These are phyloP conservation scores for Phyllopteryx taeniolatus DNA, from an alignment of 2,113 vertebrate genomes.

Conservation along the genomic window DNA sequence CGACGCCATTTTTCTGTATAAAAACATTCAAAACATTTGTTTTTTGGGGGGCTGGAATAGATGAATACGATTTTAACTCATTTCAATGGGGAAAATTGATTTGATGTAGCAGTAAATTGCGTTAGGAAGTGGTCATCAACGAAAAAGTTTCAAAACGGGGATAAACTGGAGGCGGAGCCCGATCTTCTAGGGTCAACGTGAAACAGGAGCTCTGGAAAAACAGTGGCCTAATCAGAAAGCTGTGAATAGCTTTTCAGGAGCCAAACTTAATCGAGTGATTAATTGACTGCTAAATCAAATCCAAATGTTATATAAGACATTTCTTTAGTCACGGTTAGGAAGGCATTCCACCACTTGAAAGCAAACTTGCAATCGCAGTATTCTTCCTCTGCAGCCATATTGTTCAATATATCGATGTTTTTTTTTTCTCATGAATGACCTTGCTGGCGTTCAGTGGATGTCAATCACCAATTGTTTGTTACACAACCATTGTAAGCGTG, in stretches of 20 bases:
- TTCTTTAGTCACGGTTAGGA: slow-evolving; percentile 16
- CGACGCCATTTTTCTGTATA: too few relatives aligned
- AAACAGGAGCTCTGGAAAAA: slow-evolving; percentile 19
- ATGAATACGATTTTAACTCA: too few relatives aligned
- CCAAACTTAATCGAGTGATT: slow-evolving; percentile 18
- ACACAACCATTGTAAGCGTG: slow-evolving; percentile 6
- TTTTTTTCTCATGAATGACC: neutral
- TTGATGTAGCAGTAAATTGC: too few relatives aligned
- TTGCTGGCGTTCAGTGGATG: neutral
- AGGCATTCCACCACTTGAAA: slow-evolving; percentile 1
- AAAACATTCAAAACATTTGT: too few relatives aligned
- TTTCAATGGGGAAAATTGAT: too few relatives aligned
- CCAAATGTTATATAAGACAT: slow-evolving; percentile 40
- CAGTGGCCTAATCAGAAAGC: slow-evolving; percentile 4
- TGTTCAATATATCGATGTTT: too few relatives aligned
- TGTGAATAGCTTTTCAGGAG: slow-evolving; percentile 23
- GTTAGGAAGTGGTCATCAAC: too few relatives aligned
- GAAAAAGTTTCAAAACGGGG: neutral
- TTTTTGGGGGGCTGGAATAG: too few relatives aligned
- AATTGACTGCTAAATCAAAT: slow-evolving; percentile 5
- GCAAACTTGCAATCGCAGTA: neutral
- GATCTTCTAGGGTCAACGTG: neutral
- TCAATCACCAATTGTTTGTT: slow-evolving; percentile 1
- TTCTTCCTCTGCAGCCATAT: neutral
- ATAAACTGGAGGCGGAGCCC: neutral